Conservation (phyloP, 2,797 vertebrate genomes). For the Anas acuta region DNA sequence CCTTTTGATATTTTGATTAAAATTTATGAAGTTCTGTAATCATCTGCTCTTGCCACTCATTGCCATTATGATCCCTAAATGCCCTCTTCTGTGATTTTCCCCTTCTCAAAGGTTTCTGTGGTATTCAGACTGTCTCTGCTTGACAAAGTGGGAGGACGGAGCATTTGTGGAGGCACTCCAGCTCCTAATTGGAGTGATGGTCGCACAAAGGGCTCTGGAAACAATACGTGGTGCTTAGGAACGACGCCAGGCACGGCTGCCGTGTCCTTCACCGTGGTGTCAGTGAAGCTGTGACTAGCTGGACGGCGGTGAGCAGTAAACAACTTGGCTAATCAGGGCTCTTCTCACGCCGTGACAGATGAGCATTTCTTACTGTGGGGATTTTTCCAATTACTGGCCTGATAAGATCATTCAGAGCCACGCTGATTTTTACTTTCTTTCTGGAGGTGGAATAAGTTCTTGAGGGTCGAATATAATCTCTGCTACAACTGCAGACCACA, state of each 20-base stretch:
- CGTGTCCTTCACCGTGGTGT: conserved; percentile 33
- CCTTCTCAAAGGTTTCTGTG: conserved; percentile 35
- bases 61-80: conserved; percentile 51
- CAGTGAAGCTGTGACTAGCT: neutral
- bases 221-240: conserved; percentile 17
- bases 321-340: conserved; percentile 60
- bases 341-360: conserved; percentile 10
- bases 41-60: conserved; percentile 38
- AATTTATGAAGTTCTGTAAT: conserved; percentile 64
- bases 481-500: neutral
- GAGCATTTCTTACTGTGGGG: conserved; percentile 23
- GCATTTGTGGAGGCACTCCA: conserved; percentile 45
- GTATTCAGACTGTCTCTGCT: conserved; percentile 37
- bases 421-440: neutral
- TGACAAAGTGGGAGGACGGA: conserved; percentile 57
- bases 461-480: neutral
- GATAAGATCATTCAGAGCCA: conserved; percentile 16
- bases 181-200: conserved; percentile 63
- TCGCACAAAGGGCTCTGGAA: conserved; percentile 47
- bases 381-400: conserved; percentile 49
- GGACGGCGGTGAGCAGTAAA: conserved; percentile 26
- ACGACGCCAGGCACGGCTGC: conserved; percentile 7
- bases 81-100: conserved; percentile 27
- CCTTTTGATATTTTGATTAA: conserved; percentile 66
- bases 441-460: neutral